Percentiles rank a stretch among this genome's conserved stretches.
phyloP scores from a whole-genome alignment of 2,113 vertebrate genomes.

The Phyllostomus hastatus region DNA sequence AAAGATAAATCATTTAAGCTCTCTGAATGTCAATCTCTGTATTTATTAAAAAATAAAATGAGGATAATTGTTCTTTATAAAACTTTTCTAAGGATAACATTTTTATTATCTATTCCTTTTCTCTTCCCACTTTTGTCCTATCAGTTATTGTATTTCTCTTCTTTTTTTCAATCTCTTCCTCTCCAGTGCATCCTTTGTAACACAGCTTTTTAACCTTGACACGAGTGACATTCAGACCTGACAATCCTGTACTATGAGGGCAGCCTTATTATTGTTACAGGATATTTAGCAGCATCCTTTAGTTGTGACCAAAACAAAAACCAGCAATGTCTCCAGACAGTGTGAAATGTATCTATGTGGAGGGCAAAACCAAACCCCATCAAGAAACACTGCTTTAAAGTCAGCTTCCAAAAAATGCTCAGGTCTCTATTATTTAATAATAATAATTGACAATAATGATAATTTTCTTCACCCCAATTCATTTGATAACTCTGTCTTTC shows the following conservation, averaged over 20 bases:
- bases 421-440: background rate
- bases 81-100: background rate
- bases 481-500: background rate
- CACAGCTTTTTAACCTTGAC: background rate
- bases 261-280: background rate
- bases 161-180: background rate
- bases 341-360: rapidly evolving
- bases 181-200: background rate
- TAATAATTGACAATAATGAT: background rate
- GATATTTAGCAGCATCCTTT: background rate
- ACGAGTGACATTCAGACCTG: background rate
- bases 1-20: background rate
- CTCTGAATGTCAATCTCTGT: background rate
- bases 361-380: background rate
- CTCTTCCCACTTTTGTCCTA: background rate
- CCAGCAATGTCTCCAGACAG: background rate
- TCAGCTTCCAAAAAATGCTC: background rate
- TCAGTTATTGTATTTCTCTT: background rate
- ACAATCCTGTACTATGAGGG: background rate
- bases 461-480: background rate
- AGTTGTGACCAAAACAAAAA: background rate
- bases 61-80: background rate
- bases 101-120: background rate
- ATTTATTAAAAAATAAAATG: background rate
- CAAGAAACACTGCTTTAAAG: background rate